Base-by-base conservation (phyloP, 2,113 vertebrate genomes). In the Oreotrochilus melanogaster region DNA sequence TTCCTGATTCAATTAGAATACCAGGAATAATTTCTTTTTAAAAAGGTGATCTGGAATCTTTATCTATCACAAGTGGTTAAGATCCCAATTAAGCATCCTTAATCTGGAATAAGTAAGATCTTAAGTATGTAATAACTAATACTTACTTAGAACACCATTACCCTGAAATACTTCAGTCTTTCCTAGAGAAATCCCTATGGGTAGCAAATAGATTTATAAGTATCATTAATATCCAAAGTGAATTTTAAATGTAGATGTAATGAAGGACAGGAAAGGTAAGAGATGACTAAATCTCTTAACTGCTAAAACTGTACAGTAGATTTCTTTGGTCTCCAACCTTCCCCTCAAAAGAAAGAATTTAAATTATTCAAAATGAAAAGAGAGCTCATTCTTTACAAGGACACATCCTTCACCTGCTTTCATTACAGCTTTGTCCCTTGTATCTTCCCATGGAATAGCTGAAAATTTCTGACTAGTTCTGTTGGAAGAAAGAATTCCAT, bases 81-180 rank as follows among this genome's bases (percentile, higher is more conserved):
- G 18, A 89, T 69, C 43, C 48, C 82, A 51, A 85, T 75, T 78
- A 95, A 92, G 62, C 60, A 92, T 50, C 4, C 1, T 31, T 42
- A 89, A 89, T 60, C 79, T 42, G 60, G 35, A 95, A 88, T 6
- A 89, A 70, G 39, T 42, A 92, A 86, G 64, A 64, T 61, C 58
- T 92, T 94, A 92, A 86, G 48, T 79, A 92, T 57, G 33, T 73
- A 92, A 92, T 94, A 96, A 95, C 91, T 95, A 96, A 93, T 65
- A 81, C 67, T 89, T 91, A 86, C 0, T 80, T 91, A 88, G 31
- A 87, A 72, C 43, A 86, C 56, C 19, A 82, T 93, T 95, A 93
- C 15, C 11, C 39, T 76, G 91, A 82, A 97, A 92, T 56, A 60
- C 42, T 60, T 71, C 67, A 76, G 85, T 30, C 74, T 67, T 89